phyloP scores from a whole-genome alignment of 2,797 vertebrate genomes.

The Smutsia temminckii region DNA sequence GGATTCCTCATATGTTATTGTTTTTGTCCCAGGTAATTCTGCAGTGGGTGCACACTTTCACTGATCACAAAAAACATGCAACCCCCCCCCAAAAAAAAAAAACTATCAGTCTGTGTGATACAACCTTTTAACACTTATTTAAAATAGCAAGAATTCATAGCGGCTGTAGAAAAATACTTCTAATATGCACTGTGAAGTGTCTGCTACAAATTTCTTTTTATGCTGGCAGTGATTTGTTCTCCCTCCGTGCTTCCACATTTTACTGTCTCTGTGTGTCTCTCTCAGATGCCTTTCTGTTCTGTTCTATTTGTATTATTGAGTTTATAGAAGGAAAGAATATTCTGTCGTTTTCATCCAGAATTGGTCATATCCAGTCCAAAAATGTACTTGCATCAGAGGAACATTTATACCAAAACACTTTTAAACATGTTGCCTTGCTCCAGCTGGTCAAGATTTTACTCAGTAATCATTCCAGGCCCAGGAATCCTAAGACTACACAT shows the following conservation, averaged over 20 bases:
- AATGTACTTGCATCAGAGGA: not conserved
- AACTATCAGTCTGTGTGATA: not conserved
- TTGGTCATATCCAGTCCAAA: slow-evolving; percentile 16
- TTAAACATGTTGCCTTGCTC: not conserved
- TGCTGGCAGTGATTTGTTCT: not conserved
- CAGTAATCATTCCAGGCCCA: not conserved
- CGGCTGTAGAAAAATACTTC: not conserved
- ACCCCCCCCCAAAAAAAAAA: not conserved
- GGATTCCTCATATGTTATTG: not conserved
- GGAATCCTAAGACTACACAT: not conserved
- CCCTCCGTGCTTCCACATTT: not conserved
- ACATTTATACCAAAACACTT: slow-evolving; percentile 5
- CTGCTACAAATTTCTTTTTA: not conserved
- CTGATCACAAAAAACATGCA: not conserved
- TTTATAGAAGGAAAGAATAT: slow-evolving; percentile 19
- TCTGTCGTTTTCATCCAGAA: not conserved
- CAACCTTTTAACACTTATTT: not conserved
- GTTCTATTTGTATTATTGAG: not conserved
- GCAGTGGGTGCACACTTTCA: not conserved
- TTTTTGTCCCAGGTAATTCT: not conserved
- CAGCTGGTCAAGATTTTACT: slow-evolving; percentile 20
- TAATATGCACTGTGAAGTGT: not conserved
- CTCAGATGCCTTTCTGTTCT: not conserved
- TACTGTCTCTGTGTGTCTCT: not conserved
- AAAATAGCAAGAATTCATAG: not conserved